These are phyloP conservation scores for Axinella damicornis DNA, from an alignment of 37 sponge, comb jelly and placozoan species.

Conservation along the genomic window DNA sequence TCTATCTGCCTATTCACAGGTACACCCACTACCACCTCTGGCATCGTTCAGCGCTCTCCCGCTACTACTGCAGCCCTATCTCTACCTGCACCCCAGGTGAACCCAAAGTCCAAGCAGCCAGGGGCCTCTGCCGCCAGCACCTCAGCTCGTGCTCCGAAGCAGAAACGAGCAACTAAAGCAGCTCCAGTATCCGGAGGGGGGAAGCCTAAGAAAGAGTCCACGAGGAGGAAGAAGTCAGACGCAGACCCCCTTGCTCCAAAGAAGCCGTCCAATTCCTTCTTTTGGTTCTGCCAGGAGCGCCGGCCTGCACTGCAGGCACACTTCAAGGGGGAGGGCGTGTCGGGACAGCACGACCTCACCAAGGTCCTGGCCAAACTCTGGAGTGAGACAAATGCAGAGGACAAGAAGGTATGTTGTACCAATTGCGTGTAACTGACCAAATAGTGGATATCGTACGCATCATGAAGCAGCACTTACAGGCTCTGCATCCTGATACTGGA, in stretches of 20 bases:
- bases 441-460: too few species aligned
- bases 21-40: too few species aligned
- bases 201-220: background rate
- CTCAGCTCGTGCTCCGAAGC: background rate
- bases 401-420: slow-evolving; percentile 67
- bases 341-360: slow-evolving; percentile 86
- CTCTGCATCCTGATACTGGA: too few species aligned
- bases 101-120: too few species aligned
- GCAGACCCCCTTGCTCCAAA: slow-evolving; percentile 73
- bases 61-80: too few species aligned
- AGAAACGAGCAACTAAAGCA: slow-evolving; percentile 10
- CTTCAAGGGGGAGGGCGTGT: slow-evolving; percentile 41
- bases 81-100: too few species aligned
- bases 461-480: too few species aligned
- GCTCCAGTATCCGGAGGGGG: background rate
- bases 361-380: slow-evolving; percentile 75
- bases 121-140: too few species aligned
- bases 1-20: too few species aligned
- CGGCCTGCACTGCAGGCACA: slow-evolving; percentile 59
- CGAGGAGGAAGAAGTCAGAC: slow-evolving; percentile 23
- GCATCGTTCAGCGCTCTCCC: too few species aligned
- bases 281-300: slow-evolving; percentile 85
- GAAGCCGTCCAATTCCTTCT: slow-evolving; percentile 87
- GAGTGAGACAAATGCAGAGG: slow-evolving; percentile 59
- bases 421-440: background rate